Conservation (phyloP, 1,140 invertebrate genomes). For the Gryllus bimaculatus region DNA sequence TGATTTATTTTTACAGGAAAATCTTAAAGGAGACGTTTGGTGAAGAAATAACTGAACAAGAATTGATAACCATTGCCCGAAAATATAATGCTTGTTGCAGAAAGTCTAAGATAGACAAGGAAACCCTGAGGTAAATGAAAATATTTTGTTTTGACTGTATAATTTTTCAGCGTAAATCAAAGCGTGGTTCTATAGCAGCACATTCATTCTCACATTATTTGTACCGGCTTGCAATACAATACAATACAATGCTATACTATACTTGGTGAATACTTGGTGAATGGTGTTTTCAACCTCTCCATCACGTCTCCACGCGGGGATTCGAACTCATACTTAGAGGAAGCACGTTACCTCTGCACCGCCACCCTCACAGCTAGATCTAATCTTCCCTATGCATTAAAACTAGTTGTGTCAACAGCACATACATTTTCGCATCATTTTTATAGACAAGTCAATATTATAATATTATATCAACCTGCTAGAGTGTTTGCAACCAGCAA, state of each 20-base stretch:
- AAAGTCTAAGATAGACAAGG: constrained; percentile 27
- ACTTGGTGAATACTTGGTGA: not conserved
- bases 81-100: constrained; percentile 44
- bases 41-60: constrained; percentile 61
- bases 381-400: too few relatives aligned
- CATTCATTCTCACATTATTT: not conserved
- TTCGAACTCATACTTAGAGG: too few relatives aligned
- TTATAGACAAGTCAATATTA: too few relatives aligned
- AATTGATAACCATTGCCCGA: constrained; percentile 62
- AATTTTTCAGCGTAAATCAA: not conserved
- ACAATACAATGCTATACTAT: too few relatives aligned
- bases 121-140: constrained; percentile 27
- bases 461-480: too few relatives aligned
- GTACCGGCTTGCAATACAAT: too few relatives aligned
- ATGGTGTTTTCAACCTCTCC: not conserved
- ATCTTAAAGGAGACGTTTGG: constrained; percentile 45
- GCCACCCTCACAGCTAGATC: too few relatives aligned
- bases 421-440: too few relatives aligned
- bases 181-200: not conserved
- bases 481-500: too few relatives aligned
- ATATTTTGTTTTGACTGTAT: not conserved
- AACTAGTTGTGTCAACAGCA: too few relatives aligned
- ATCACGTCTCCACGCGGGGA: too few relatives aligned
- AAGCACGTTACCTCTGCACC: too few relatives aligned
- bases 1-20: constrained; percentile 34